phyloP scores from a whole-genome alignment of 2,797 vertebrate genomes.

The Mergus octosetaceus region DNA sequence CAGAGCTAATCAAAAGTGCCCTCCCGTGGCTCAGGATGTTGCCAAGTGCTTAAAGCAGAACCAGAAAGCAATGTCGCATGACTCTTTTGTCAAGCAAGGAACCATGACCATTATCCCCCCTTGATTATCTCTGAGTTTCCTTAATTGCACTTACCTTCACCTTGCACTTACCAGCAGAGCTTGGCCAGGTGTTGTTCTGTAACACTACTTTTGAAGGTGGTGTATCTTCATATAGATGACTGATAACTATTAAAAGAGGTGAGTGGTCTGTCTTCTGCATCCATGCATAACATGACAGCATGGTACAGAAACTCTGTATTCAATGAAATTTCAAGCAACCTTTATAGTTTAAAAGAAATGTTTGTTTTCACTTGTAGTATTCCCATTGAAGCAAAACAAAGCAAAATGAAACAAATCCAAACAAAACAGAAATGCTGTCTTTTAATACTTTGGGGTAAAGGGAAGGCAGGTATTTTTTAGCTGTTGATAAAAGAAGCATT shows the following conservation, averaged over 20 bases:
- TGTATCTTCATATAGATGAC: background rate
- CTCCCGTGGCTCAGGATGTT: slow-evolving; percentile 52
- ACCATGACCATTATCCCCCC: slow-evolving; percentile 33
- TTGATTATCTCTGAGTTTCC: slow-evolving; percentile 20
- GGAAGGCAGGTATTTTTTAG: background rate
- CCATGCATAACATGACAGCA: background rate
- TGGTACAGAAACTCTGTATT: background rate
- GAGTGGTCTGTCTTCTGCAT: background rate
- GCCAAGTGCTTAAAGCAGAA: slow-evolving; percentile 50
- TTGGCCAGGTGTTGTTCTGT: background rate
- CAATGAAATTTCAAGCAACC: background rate
- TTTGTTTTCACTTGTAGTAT: background rate
- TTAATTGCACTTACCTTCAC: slow-evolving; percentile 56
- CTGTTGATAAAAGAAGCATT: background rate
- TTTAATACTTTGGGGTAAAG: background rate
- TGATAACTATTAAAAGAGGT: background rate
- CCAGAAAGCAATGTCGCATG: background rate
- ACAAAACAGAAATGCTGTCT: background rate
- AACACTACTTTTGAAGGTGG: background rate
- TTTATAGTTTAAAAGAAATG: background rate
- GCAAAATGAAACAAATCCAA: background rate
- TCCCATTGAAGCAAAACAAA: background rate
- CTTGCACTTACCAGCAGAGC: background rate
- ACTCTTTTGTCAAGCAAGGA: slow-evolving; percentile 27
- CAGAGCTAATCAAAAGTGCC: slow-evolving; percentile 62